phyloP scores from a whole-genome alignment of 2,113 vertebrate species.

The Parus major region DNA sequence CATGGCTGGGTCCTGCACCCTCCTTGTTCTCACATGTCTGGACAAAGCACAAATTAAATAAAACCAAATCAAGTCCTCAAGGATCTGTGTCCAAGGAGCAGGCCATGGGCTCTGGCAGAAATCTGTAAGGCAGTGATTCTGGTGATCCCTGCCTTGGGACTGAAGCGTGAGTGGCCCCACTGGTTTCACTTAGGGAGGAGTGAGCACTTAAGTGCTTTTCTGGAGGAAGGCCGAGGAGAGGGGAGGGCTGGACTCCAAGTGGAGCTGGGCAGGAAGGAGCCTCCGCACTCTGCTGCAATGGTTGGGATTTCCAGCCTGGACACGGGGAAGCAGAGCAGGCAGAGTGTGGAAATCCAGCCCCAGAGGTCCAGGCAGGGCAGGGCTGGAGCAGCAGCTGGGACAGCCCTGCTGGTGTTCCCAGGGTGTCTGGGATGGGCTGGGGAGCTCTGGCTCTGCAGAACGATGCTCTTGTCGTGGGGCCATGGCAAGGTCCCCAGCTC shows the following conservation, averaged over 20 bases:
- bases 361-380: not conserved
- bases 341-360: not conserved
- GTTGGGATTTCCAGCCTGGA: conserved; percentile 45
- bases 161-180: not conserved
- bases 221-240: conserved; percentile 54
- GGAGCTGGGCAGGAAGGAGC: conserved; percentile 28
- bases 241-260: conserved; percentile 45
- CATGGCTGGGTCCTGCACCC: not conserved
- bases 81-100: not conserved
- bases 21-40: not conserved
- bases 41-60: not conserved
- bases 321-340: not conserved
- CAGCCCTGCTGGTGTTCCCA: not conserved
- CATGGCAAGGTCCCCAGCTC: not conserved
- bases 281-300: not conserved
- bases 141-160: not conserved
- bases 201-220: conserved; percentile 64
- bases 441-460: not conserved
- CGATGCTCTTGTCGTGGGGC: not conserved
- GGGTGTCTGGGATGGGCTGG: not conserved
- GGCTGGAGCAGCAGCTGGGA: not conserved
- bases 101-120: not conserved
- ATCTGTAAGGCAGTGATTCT: not conserved
- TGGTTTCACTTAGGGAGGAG: conserved; percentile 42
- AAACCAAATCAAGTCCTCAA: not conserved